Base-by-base conservation (phyloP, 1,140 invertebrate genomes). In the Onthophagus taurus region DNA sequence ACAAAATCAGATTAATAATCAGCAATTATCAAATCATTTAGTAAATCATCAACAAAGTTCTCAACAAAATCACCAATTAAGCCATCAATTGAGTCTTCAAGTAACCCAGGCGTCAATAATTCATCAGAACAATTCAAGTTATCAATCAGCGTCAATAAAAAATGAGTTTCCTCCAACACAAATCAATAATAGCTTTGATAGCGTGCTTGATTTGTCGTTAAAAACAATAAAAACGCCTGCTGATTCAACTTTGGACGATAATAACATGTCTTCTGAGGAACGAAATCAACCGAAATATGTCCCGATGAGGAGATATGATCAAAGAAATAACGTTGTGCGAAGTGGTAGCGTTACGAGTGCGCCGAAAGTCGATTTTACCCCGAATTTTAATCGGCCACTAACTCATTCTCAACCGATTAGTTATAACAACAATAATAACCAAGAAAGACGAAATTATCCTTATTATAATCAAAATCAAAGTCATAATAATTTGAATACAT, bases 181-280 rank as follows among this genome's bases (percentile, higher is more conserved):
- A n/a, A n/a, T n/a, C n/a, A n/a, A n/a, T n/a, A n/a, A n/a, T n/a
- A n/a, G n/a, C n/a, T 19, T 41, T 1, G 38, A 41, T 18, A 41
- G 38, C 24, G 38, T 41, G 2, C 59, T 90, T 31, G 87, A 90
- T 64, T 67, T 89, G 9, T 89, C 85, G 0, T 84, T 89, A 23
- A 89, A 88, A 59, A 89, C 85, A 0, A 79, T 89, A 0, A 79
- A 85, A 54, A 87, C 85, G 24, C 81, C 84, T 1, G 85, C 85
- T 0, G 85, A 89, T 62, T 88, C 85, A 1, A 88, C 86, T 1
- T 79, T 80, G 54, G 81, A 85, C 53, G 81, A 84, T 36, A 54
- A 64, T 3, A n/a, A n/a, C n/a, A n/a, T n/a, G n/a, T n/a, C n/a
- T n/a, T n/a, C n/a, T n/a, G n/a, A n/a, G n/a, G 71, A 77, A n/a